A percentile compares a stretch with the other conserved stretches of the same genome.
phyloP scores from a whole-genome alignment of 2,113 vertebrate species.

The Micronycteris hirsuta region DNA sequence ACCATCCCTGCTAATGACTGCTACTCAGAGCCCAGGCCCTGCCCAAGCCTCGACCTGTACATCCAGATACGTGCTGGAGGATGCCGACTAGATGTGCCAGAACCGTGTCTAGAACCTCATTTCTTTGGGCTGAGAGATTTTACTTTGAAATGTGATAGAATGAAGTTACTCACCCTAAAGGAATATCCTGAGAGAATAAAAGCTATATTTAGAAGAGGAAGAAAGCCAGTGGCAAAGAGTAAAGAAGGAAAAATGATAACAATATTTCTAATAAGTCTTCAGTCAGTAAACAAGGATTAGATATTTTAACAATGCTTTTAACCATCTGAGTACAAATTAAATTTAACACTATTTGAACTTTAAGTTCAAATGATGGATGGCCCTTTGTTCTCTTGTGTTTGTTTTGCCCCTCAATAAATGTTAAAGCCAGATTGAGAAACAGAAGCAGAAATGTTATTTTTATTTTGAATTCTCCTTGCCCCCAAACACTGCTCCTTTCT shows the following conservation, averaged over 20 bases:
- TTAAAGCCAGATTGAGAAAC: background rate
- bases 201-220: background rate
- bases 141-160: background rate
- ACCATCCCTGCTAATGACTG: background rate
- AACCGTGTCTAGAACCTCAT: background rate
- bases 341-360: background rate
- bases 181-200: background rate
- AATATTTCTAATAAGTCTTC: background rate
- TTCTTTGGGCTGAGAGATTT: background rate
- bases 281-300: background rate
- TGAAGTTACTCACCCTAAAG: background rate
- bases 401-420: background rate
- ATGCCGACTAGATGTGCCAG: background rate
- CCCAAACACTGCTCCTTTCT: background rate
- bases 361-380: background rate
- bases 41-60: background rate
- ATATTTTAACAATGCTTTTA: background rate
- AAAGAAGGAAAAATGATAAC: background rate
- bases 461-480: conserved; percentile 1
- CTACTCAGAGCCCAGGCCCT: background rate
- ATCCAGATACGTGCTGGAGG: background rate
- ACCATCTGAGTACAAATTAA: background rate
- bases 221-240: background rate
- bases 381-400: background rate
- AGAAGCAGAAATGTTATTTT: background rate